Conservation (phyloP, 2,113 vertebrate genomes). For the Romanogobio albipinnatus region DNA sequence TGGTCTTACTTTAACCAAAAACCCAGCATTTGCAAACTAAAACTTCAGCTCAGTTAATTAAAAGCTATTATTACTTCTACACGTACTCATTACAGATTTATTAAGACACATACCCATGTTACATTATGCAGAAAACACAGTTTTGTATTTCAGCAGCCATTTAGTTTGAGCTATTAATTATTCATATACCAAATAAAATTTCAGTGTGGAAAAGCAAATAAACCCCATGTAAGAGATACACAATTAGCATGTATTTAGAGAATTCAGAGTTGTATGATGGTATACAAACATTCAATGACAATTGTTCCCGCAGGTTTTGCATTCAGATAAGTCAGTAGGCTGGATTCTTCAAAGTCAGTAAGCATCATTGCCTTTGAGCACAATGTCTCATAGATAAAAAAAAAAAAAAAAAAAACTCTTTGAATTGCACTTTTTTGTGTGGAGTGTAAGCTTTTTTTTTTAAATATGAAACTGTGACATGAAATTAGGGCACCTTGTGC, state of each 20-base stretch:
- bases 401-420: background rate
- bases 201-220: constrained; percentile 18
- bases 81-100: background rate
- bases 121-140: background rate
- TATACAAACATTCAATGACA: constrained; percentile 39
- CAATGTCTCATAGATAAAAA: constrained; percentile 13
- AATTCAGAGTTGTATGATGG: constrained; percentile 6
- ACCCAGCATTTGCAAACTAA: background rate
- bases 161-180: constrained; percentile 16
- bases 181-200: background rate
- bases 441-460: constrained; percentile 24
- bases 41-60: constrained; percentile 11
- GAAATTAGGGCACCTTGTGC: constrained; percentile 42
- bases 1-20: background rate
- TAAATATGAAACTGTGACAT: constrained; percentile 20
- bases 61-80: background rate
- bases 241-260: background rate
- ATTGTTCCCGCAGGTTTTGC: constrained; percentile 1
- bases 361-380: constrained; percentile 33
- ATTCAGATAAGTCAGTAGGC: constrained; percentile 12
- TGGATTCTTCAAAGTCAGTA: constrained; percentile 37
- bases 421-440: background rate
- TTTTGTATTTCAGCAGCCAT: background rate
- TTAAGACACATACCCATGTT: background rate
- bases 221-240: background rate